phyloP scores from a whole-genome alignment of 2,888 invertebrate genomes.

The Drosophila kokeensis region DNA sequence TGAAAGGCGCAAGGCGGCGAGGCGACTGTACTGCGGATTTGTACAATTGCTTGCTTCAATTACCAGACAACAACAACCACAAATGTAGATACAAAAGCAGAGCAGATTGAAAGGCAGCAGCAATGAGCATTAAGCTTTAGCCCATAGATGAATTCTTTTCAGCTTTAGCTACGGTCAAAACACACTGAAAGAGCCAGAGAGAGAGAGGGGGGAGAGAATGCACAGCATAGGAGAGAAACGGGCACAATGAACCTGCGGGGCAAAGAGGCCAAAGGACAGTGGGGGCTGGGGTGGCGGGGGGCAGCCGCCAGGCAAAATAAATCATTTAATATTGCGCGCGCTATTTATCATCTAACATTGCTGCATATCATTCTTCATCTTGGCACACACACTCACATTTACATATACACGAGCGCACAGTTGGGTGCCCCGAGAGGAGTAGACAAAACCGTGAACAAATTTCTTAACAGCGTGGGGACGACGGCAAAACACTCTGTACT shows the following conservation, averaged over 20 bases:
- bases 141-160: constrained; percentile 43
- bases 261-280: constrained; percentile 19
- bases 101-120: constrained; percentile 48
- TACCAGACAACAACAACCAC: constrained; percentile 41
- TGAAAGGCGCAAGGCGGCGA: constrained; percentile 30
- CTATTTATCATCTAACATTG: constrained; percentile 77
- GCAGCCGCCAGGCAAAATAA: constrained; percentile 56
- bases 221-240: constrained; percentile 24
- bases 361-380: constrained; percentile 77
- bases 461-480: background rate
- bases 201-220: constrained; percentile 57
- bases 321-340: constrained; percentile 80
- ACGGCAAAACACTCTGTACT: constrained; percentile 11
- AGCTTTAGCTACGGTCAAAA: constrained; percentile 47
- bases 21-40: constrained; percentile 55
- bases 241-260: constrained; percentile 69
- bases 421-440: constrained; percentile 68
- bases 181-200: constrained; percentile 35
- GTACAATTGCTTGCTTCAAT: constrained; percentile 62
- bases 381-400: constrained; percentile 28
- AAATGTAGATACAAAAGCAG: constrained; percentile 22
- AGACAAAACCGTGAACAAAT: constrained; percentile 38
- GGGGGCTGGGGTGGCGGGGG: constrained; percentile 9
- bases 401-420: constrained; percentile 39
- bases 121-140: constrained; percentile 49